phyloP scores from a whole-genome alignment of 1,140 invertebrate species.

The Aricia agestis region DNA sequence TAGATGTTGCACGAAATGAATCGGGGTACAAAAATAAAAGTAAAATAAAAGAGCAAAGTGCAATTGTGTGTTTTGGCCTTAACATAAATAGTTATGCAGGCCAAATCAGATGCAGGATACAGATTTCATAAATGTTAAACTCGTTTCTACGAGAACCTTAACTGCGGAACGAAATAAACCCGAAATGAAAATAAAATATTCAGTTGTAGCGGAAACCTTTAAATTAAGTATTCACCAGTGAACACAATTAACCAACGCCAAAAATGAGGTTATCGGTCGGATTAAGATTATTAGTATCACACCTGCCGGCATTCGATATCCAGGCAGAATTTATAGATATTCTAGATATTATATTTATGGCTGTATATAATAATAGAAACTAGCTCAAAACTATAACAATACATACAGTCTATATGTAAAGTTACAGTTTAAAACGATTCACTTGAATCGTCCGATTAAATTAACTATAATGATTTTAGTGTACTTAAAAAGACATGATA shows the following conservation, averaged over 20 bases:
- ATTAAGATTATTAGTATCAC: not conserved
- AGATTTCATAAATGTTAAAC: not conserved
- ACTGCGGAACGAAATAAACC: not conserved
- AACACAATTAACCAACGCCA: not conserved
- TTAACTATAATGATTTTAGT: too few species aligned
- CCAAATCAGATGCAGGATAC: not conserved
- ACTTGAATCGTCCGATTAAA: too few species aligned
- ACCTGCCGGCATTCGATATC: not conserved
- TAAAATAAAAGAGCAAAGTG: not conserved
- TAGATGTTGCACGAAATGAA: not conserved
- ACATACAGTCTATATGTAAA: too few species aligned
- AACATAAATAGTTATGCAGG: not conserved
- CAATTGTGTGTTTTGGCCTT: not conserved
- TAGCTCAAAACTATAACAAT: too few species aligned
- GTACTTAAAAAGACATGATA: too few species aligned
- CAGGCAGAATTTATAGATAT: too few species aligned
- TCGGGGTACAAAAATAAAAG: not conserved
- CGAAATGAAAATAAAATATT: not conserved
- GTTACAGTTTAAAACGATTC: too few species aligned
- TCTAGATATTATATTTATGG: too few species aligned
- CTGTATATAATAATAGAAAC: too few species aligned
- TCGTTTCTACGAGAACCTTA: not conserved
- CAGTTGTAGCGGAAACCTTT: too few species aligned
- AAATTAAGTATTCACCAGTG: too few species aligned
- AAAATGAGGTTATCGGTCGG: not conserved